These are phyloP conservation scores for Eurystomus gularis DNA, from an alignment of 2,113 vertebrate species.

Conservation along the genomic window DNA sequence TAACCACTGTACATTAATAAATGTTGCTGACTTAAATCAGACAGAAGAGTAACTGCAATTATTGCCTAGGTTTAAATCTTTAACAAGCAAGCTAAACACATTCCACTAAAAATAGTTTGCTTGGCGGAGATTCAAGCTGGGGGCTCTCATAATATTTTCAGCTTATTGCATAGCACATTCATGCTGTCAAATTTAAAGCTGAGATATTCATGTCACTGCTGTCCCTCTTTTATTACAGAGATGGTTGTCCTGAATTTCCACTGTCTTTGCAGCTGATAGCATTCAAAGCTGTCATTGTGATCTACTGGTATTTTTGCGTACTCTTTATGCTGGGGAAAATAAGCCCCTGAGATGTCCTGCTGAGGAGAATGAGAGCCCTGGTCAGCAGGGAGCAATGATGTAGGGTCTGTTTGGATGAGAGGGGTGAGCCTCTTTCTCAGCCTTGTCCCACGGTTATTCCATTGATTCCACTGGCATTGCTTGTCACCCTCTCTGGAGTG, in stretches of 20 bases:
- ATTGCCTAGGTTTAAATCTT: constrained; percentile 18
- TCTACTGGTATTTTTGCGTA: background rate
- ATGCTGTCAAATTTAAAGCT: background rate
- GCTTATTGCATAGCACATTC: background rate
- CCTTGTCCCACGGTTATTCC: background rate
- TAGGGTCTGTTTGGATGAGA: background rate
- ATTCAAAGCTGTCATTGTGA: background rate
- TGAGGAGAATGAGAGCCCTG: background rate
- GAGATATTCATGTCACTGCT: background rate
- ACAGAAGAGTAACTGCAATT: background rate
- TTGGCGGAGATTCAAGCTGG: background rate
- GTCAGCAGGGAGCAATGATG: background rate
- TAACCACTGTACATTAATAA: background rate
- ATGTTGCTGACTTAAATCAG: background rate
- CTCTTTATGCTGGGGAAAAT: background rate
- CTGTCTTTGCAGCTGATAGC: background rate
- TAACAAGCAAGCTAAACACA: background rate
- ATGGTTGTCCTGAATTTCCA: constrained; percentile 9
- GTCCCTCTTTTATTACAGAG: background rate
- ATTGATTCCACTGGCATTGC: background rate
- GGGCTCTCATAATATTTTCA: background rate
- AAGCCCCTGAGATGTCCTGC: background rate
- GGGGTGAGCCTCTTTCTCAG: background rate
- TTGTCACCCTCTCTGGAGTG: background rate
- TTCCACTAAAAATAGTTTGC: background rate